These are phyloP conservation scores for Ornithorhynchus anatinus DNA, from an alignment of 2,113 vertebrate genomes.

Conservation along the genomic window DNA sequence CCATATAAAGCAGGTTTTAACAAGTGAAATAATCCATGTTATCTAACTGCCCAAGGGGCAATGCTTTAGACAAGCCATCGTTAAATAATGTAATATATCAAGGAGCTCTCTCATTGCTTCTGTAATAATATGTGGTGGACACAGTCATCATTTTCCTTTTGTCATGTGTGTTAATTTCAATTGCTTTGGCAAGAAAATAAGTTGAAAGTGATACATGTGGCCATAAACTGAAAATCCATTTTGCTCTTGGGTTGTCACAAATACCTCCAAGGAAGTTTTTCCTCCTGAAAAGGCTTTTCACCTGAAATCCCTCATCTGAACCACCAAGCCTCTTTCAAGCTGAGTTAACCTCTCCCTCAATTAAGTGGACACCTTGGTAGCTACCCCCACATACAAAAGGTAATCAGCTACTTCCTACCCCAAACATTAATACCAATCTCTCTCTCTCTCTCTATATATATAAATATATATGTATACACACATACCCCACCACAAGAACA, in stretches of 20 bases:
- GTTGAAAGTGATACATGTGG: neutral
- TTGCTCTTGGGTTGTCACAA: neutral
- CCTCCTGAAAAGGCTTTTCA: neutral
- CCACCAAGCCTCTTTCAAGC: no score
- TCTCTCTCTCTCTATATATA: no score
- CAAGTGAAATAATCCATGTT: slow-evolving; percentile 9
- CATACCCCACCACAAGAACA: no score
- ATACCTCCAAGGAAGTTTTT: neutral
- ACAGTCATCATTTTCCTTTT: neutral
- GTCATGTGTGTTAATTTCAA: neutral
- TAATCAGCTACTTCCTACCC: no score
- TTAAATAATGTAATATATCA: neutral
- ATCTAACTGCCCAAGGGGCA: neutral
- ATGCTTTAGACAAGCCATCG: neutral
- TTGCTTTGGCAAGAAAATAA: neutral
- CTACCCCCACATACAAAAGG: no score
- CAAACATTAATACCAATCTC: no score
- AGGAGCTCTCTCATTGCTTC: neutral
- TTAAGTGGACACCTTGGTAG: no score
- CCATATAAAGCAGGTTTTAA: slow-evolving; percentile 6
- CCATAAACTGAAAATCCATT: neutral
- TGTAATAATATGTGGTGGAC: neutral
- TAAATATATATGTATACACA: no score
- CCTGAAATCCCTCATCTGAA: neutral
- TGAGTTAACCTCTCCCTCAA: no score